These are phyloP conservation scores for Oenanthe oenanthe DNA, from an alignment of 2,113 vertebrate species.

Conservation along the genomic window DNA sequence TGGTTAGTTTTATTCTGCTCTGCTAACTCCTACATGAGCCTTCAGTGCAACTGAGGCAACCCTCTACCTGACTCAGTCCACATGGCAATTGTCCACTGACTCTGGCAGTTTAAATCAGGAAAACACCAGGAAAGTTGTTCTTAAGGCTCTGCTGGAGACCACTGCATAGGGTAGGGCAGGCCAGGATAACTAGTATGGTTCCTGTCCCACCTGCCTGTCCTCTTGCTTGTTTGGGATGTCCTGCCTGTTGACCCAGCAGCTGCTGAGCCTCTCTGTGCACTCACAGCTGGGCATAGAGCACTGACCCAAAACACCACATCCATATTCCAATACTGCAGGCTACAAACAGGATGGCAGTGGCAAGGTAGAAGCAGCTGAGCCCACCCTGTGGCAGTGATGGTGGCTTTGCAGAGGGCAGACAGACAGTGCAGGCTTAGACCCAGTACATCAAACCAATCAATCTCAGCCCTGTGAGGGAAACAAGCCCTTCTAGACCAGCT, in stretches of 20 bases:
- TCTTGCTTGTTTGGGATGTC: background rate
- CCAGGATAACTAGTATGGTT: background rate
- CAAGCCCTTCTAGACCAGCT: background rate
- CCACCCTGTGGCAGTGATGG: background rate
- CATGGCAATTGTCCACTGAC: background rate
- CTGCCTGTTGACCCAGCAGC: background rate
- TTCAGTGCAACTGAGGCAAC: background rate
- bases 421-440: background rate
- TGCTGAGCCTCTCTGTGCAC: background rate
- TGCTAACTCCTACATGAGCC: background rate
- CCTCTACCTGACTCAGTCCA: background rate
- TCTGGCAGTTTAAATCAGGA: background rate
- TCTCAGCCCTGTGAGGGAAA: background rate
- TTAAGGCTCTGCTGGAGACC: background rate
- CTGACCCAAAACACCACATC: background rate
- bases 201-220: background rate
- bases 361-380: background rate
- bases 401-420: background rate
- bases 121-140: background rate
- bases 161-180: background rate
- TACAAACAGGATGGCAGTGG: background rate
- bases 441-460: background rate
- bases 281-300: rapidly evolving
- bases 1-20: background rate
- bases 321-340: rapidly evolving